Evolutionary conservation across 2,888 invertebrate species (phyloP).

Genomic region (Scaptomyza reducta): DNA sequence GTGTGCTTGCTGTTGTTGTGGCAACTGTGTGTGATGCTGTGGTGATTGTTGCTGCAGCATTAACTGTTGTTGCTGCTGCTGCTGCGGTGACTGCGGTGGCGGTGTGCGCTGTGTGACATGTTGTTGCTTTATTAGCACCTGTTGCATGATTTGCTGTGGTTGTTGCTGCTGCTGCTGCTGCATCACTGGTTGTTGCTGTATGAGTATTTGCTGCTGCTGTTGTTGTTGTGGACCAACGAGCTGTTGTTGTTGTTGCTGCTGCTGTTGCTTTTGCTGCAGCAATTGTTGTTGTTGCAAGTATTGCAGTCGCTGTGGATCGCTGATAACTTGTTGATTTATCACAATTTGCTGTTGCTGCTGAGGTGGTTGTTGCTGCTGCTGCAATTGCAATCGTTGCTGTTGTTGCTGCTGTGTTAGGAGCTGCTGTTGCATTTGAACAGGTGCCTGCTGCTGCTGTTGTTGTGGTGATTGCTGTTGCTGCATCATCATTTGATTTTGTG

Average conservation of each 20-base stretch:
- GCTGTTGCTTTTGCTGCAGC: slow-evolving; percentile 79
- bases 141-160: slow-evolving; percentile 83
- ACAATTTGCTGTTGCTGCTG: slow-evolving; percentile 82
- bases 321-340: slow-evolving; percentile 83
- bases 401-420: slow-evolving; percentile 73
- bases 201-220: slow-evolving; percentile 69
- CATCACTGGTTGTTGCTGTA: slow-evolving; percentile 65
- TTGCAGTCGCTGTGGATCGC: slow-evolving; percentile 82
- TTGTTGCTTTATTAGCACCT: slow-evolving; percentile 83
- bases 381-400: slow-evolving; percentile 65
- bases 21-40: slow-evolving; percentile 77
- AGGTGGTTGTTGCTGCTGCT: slow-evolving; percentile 59
- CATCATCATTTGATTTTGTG: slow-evolving; percentile 60
- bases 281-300: slow-evolving; percentile 79
- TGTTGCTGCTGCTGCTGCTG: slow-evolving; percentile 82
- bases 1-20: slow-evolving; percentile 83
- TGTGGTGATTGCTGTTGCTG: slow-evolving; percentile 67
- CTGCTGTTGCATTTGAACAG: slow-evolving; percentile 56
- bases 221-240: slow-evolving; percentile 84
- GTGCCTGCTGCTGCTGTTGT: slow-evolving; percentile 67
- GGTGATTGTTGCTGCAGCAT: slow-evolving; percentile 86
- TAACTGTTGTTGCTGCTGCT: slow-evolving; percentile 84
- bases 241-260: slow-evolving; percentile 67
- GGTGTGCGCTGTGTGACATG: slow-evolving; percentile 80
- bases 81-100: slow-evolving; percentile 75